Evolutionary conservation across 2,113 vertebrate genomes (phyloP), one percentile per base, ranked within the genome.

Genomic region (Hippolais icterina): DNA sequence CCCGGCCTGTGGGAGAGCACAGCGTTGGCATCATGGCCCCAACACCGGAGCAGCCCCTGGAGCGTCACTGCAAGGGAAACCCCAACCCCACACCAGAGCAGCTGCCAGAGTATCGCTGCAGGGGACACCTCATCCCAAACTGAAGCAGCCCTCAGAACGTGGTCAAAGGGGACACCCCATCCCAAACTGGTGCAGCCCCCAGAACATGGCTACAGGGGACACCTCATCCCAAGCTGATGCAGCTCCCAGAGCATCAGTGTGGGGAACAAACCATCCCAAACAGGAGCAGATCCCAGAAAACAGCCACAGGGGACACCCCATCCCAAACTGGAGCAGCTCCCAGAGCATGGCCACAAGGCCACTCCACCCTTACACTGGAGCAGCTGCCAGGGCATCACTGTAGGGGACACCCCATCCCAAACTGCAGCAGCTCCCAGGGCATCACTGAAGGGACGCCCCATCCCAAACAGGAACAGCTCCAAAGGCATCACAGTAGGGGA

Each of bases 1-100:
- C 99, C 96, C 99, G 98, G 95, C 99, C 99, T 99, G 96, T 0
- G 39, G 53, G 69, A 80, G 29, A 71, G 37, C 46, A 83, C 13
- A 64, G 85, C 9, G 3, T 49, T 56, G 64, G 87, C 76, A 47
- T 15, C 41, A 0, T 18, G 11, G 2, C 22, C 50, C 20, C 3
- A 3, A 3, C 12, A 6, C 18, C 0, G 2, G 10, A n/a, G 50
- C n/a, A 7, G 13, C 37, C 7, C 35, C 72, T 0, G 0, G 20
- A n/a, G 61, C 20, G 25, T 8, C 2, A 0, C 42, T 2, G 16
- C 27, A 11, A 10, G 21, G 56, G 15, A 49, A 7, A 19, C 9
- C 9, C 56, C 56, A 37, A 10, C 24, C 23, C 19, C 2, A 8
- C 7, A 42, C 20, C 2, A 3, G 61, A 31, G 28, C 39, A 41